Evolutionary conservation across 2,888 invertebrate genomes (phyloP), one percentile per base, ranked within the genome.

Genomic region (Pyrocoelia pectoralis): DNA sequence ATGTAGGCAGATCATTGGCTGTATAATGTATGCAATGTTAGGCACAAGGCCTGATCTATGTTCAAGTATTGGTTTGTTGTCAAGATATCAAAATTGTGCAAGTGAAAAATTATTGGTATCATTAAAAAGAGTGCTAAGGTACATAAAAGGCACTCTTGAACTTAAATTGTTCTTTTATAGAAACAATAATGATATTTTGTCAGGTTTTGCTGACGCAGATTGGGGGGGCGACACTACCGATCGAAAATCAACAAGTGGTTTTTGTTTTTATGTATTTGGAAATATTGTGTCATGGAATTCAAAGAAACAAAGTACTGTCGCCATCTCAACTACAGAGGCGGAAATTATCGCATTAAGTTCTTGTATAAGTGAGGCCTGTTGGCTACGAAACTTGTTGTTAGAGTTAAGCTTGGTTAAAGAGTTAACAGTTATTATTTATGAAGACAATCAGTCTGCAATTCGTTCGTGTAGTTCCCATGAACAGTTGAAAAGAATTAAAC

Each of bases 11-110:
- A 14, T 43, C 13, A 43, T 43, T 14, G 43, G 43, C 15, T 13
- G 43, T 43, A 43, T 43, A 43, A 43, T 43, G 43, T 43, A 43
- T 43, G 43, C 43, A 14, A 43, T 43, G 43, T 14, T 43, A 14
- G 43, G 43, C 2, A 43, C 43, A 9, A 43, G 43, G 8, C 43
- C 43, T 14, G 43, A 43, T 43, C 43, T 43, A 14, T 43, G 43
- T 43, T 12, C 43, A 43, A 14, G 14, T 14, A 43, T 43, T 3
- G 8, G 43, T 8, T 14, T 43, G 3, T 14, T 43, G 14, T 14
- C 14, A n/a, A 46, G 46, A n/a, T 46, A 46, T 46, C 46, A 46
- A 18, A 18, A 9, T 46, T 46, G 46, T 46, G 46, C 46, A 4
- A 46, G 46, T 46, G 18, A 46, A 14, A 15, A 46, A 2, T 46